Percentiles rank a stretch among this genome's conserved stretches.
phyloP scores from a whole-genome alignment of 1,140 invertebrate genomes.

The Zaprionus capensis region DNA sequence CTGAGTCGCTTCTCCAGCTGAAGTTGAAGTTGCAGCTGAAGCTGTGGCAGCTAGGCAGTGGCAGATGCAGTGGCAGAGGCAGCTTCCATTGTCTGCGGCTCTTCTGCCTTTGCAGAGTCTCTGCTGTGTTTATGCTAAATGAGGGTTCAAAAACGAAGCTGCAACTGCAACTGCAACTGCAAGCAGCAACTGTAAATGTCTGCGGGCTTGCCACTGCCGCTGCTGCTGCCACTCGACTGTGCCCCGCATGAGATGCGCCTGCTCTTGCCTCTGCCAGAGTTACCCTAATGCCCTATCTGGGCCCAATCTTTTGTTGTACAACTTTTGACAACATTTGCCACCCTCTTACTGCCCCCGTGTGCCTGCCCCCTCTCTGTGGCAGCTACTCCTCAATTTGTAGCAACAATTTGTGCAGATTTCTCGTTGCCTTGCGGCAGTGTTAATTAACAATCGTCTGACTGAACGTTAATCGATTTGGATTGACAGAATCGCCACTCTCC shows the following conservation, averaged over 20 bases:
- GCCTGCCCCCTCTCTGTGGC: background rate
- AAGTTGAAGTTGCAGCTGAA: conserved; percentile 39
- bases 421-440: conserved; percentile 48
- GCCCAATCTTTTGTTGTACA: conserved; percentile 58
- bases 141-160: conserved; percentile 64
- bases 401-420: conserved; percentile 47
- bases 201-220: conserved; percentile 26
- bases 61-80: conserved; percentile 12
- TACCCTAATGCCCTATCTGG: conserved; percentile 49
- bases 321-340: conserved; percentile 72
- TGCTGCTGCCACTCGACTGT: conserved; percentile 27
- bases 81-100: conserved; percentile 51
- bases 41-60: conserved; percentile 2
- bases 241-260: conserved; percentile 5
- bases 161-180: background rate
- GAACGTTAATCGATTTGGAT: conserved; percentile 49
- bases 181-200: no score
- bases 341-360: conserved; percentile 18
- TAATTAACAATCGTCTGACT: conserved; percentile 61
- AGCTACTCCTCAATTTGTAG: conserved; percentile 47
- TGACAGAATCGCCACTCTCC: conserved; percentile 2
- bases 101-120: conserved; percentile 5
- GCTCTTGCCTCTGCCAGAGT: background rate
- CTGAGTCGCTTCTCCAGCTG: conserved; percentile 10
- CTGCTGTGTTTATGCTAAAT: conserved; percentile 74